Evolutionary conservation across 2,113 vertebrate species (phyloP), one percentile per base, ranked within the genome.

Genomic region (Dasypus novemcinctus): DNA sequence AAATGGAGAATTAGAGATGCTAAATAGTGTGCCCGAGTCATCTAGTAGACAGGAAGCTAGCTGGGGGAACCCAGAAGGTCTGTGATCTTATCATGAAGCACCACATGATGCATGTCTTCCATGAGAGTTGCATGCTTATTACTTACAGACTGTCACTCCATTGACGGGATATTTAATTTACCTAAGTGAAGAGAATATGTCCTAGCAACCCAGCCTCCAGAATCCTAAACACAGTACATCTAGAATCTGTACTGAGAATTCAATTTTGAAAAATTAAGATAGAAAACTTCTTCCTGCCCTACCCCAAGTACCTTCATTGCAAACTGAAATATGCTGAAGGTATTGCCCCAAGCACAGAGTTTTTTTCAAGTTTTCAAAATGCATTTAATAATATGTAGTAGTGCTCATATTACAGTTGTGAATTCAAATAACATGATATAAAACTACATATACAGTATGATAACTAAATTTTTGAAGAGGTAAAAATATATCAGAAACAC

Each of bases 171-270:
- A 4, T 17, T 27, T 49, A 15, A 49, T 29, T 31, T 52, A 92
- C 18, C 59, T 46, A 80, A 59, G 9, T 23, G 33, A 9, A 87
- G 25, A 91, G 8, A 94, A 66, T 3, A 15, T 36, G 33, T 29
- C 12, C n/a, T 46, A 49, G n/a, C 17, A 93, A 33, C 4, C 17
- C 31, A 54, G 71, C 13, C 36, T 74, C 49, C 10, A 71, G 31
- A 94, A 85, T 66, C 66, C 61, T n/a, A 20, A 5, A 41, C 41
- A 3, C 1, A 61, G 71, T 93, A 88, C 94, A 91, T 93, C 52
- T 92, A 78, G 18, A 88, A 85, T 80, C 76, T n/a, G 33, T 54
- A 66, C 52, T 64, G 38, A 90, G 86, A 66, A 91, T 82, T 76
- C 49, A 5, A 52, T 29, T 76, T 95, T 85, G 0, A 15, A 57